Evolutionary conservation across 2,797 vertebrate species (phyloP).

Genomic region (Philypnodon macrostomus): DNA sequence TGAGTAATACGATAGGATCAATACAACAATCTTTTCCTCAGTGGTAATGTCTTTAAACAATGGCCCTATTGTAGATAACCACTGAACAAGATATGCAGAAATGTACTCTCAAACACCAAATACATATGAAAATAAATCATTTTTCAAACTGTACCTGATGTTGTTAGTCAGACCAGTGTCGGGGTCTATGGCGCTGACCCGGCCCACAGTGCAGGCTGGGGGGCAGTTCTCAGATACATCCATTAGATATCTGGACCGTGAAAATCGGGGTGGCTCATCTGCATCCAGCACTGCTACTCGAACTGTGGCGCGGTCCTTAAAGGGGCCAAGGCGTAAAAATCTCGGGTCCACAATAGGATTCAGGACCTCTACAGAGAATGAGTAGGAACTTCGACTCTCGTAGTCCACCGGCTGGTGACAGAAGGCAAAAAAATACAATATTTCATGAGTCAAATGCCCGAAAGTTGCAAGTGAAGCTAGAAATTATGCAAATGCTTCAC

Average conservation of each 20-base stretch:
- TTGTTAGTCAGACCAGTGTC: constrained; percentile 84
- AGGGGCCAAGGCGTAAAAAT: constrained; percentile 86
- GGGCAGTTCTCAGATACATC: constrained; percentile 86
- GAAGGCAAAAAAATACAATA: not conserved
- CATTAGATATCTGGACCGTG: constrained; percentile 80
- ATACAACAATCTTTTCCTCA: not conserved
- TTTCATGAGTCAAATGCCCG: not conserved
- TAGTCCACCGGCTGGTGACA: constrained; percentile 80
- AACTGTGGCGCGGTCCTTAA: constrained; percentile 87
- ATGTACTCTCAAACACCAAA: too few species aligned
- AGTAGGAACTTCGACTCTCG: constrained; percentile 84
- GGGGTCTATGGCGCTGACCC: constrained; percentile 83
- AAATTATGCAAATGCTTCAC: constrained; percentile 38
- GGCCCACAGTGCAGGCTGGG: constrained; percentile 81
- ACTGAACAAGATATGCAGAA: too few species aligned
- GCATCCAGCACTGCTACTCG: constrained; percentile 84
- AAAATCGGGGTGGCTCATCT: constrained; percentile 86
- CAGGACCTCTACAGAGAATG: constrained; percentile 88
- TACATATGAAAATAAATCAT: too few species aligned
- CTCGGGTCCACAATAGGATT: constrained; percentile 88
- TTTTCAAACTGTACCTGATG: constrained; percentile 76
- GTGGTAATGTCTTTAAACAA: not conserved
- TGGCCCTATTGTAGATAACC: too few species aligned
- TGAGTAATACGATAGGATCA: too few species aligned
- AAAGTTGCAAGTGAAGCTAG: constrained; percentile 4